Evolutionary conservation across 2,797 vertebrate genomes (phyloP).

Genomic region (Hippopotamyrus pictus): DNA sequence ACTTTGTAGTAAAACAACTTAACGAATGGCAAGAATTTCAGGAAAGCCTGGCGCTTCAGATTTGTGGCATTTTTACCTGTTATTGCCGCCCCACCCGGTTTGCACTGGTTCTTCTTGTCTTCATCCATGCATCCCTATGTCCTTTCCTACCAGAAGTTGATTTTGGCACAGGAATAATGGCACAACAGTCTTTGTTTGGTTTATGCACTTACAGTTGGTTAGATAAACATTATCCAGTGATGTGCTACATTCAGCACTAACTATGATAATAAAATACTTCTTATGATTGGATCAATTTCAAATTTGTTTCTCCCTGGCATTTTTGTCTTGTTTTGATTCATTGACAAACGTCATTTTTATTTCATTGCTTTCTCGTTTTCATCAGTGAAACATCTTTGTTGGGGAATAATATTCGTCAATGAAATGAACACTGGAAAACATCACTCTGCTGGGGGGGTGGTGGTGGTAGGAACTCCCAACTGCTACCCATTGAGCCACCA

Average conservation of each 20-base stretch:
- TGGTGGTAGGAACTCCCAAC: background rate
- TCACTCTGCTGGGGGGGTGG: background rate
- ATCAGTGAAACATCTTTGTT: background rate
- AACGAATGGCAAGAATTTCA: background rate
- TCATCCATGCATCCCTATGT: background rate
- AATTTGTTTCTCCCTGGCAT: background rate
- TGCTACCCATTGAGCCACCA: background rate
- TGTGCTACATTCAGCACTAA: background rate
- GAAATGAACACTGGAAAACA: background rate
- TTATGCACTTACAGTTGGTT: background rate
- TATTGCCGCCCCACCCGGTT: background rate
- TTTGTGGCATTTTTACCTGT: background rate
- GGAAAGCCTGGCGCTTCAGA: background rate
- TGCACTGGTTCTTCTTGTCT: background rate
- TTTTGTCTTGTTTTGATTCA: background rate
- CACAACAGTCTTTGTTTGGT: background rate
- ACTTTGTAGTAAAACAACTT: background rate
- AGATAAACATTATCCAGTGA: background rate
- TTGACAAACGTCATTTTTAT: background rate
- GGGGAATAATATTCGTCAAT: background rate
- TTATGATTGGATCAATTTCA: background rate
- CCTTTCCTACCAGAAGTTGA: background rate
- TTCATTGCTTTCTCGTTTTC: background rate
- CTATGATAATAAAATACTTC: background rate
- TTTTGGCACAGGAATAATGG: background rate